Evolutionary conservation across 2,113 vertebrate genomes (phyloP), one percentile per base, ranked within the genome.

Genomic region (Phaetusa simplex): DNA sequence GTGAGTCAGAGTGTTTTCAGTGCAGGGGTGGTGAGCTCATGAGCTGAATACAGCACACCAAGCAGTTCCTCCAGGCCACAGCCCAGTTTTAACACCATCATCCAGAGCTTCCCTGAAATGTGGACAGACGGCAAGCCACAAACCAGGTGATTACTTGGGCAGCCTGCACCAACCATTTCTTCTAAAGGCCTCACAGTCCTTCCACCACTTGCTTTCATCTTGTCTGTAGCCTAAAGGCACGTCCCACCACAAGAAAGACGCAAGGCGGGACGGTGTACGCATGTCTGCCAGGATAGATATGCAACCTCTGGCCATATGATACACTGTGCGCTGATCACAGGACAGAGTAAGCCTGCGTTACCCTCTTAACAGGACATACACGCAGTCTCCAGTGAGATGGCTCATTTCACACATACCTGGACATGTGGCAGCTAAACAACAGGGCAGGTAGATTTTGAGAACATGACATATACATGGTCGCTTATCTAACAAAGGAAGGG

Each of bases 191-290:
- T 83, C 69, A 34, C 50, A 91, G 80, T 29, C 42, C 72, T 86
- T 67, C 47, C 11, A 21, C 21, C 4, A 8, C 43, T 43, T 59
- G 64, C 34, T 38, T 81, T 59, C 69, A 38, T 42, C 67, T 95
- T 0, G 0, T 11, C 43, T 62, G 8, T 3, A 62, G 45, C 64
- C 64, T 67, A 42, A 70, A 67, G 56, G 27, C 38, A 87, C 43
- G 32, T 32, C 42, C 19, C 32, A 53, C 14, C 67, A 62, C 6
- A 22, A 53, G 64, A 49, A 30, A 70, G 64, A 53, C 0, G 1
- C 19, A 45, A 2, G 1, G 22, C 3, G 0, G 38, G 90, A 59
- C 36, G 7, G 15, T 11, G 43, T 11, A n/a, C 2, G 5, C 9
- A 5, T 4, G 11, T 47, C 42, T 53, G 43, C 50, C 20, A 12